Conservation (phyloP, 2,797 vertebrate genomes). For the Centroberyx gerrardi region DNA sequence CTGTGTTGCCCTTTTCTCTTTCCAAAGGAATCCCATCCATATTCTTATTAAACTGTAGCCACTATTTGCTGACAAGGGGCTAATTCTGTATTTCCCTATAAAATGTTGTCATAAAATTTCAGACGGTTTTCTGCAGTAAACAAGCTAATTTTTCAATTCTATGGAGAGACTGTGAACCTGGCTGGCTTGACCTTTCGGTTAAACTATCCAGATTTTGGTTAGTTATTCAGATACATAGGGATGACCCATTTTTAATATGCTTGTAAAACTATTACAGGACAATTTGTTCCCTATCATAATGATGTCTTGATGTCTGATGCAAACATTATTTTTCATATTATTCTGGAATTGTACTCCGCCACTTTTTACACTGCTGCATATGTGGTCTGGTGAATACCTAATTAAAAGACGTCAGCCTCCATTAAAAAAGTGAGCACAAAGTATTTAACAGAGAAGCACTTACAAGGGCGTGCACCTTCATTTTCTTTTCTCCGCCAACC, state of each 20-base stretch:
- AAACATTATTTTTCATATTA: too few relatives aligned
- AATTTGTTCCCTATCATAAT: neutral
- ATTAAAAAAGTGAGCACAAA: neutral
- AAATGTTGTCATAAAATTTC: too few relatives aligned
- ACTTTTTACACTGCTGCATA: too few relatives aligned
- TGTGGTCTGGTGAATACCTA: neutral
- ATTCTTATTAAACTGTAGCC: too few relatives aligned
- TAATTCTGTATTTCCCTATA: too few relatives aligned
- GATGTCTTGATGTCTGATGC: neutral
- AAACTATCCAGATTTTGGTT: neutral
- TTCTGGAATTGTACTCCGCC: too few relatives aligned
- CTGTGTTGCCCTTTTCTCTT: too few relatives aligned
- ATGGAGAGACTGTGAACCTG: neutral
- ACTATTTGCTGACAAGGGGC: too few relatives aligned
- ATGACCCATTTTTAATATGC: neutral
- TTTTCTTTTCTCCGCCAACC: constrained; percentile 14
- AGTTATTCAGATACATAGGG: neutral
- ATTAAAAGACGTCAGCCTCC: neutral
- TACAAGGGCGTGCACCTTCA: neutral
- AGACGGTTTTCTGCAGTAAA: too few relatives aligned
- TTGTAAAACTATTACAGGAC: neutral
- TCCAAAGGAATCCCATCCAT: too few relatives aligned
- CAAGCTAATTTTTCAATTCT: too few relatives aligned
- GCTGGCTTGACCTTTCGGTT: neutral
- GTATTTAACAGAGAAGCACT: neutral